Conservation (phyloP, 2,797 vertebrate species). For the Pseudochirops cupreus region DNA sequence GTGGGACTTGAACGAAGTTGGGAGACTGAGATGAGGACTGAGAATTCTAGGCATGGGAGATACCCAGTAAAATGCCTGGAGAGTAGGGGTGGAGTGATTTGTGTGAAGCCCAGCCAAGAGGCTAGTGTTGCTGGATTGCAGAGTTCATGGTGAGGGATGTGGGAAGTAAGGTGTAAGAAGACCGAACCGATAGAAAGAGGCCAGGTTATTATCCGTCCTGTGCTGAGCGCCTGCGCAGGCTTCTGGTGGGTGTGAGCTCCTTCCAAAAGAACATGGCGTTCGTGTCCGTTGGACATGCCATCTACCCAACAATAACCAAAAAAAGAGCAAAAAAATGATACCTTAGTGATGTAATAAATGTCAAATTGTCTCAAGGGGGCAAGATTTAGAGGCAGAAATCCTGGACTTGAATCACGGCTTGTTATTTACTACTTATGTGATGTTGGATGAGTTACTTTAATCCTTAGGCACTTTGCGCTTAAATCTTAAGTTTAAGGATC, state of each 20-base stretch:
- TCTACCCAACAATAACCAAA: not conserved
- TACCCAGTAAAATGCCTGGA: not conserved
- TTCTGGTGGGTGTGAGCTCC: not conserved
- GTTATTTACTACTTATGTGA: not conserved
- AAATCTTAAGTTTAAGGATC: not conserved
- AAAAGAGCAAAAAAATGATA: not conserved
- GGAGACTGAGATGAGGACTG: not conserved
- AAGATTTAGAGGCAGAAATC: not conserved
- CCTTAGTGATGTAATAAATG: not conserved
- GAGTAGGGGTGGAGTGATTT: not conserved
- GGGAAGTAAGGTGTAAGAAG: not conserved
- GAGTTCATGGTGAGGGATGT: not conserved
- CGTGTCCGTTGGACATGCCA: not conserved
- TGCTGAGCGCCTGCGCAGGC: not conserved
- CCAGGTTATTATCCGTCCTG: not conserved
- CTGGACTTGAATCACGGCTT: not conserved
- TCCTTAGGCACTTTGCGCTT: not conserved
- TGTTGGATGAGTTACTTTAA: not conserved
- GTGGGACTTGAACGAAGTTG: not conserved
- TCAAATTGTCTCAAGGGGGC: not conserved
- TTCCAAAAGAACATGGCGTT: not conserved
- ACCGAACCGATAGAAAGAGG: not conserved
- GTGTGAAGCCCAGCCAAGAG: not conserved
- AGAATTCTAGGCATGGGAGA: not conserved
- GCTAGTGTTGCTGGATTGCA: not conserved